These are phyloP conservation scores for Heliconius ismenius DNA, from an alignment of 2,888 invertebrate species.

Conservation along the genomic window DNA sequence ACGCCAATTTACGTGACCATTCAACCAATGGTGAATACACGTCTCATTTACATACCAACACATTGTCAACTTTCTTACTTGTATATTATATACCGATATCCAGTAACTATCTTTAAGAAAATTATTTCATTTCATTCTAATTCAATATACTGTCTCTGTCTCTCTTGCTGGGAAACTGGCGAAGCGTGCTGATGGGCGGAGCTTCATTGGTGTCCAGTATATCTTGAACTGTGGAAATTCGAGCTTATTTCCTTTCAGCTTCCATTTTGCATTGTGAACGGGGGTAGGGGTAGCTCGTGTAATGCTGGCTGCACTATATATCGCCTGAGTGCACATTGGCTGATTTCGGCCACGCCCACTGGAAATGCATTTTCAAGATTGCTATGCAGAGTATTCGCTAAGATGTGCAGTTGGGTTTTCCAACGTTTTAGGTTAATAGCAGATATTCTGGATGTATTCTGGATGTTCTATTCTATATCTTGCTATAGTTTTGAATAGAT, in stretches of 20 bases:
- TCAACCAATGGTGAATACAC: conserved; percentile 70
- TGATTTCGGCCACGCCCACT: conserved; percentile 77
- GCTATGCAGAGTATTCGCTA: conserved; percentile 72
- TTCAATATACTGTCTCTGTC: conserved; percentile 61
- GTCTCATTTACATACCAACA: conserved; percentile 73
- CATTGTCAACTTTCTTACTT: conserved; percentile 65
- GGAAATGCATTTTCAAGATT: conserved; percentile 81
- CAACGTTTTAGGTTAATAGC: conserved; percentile 65
- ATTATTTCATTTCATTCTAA: conserved; percentile 66
- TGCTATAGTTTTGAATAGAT: conserved; percentile 49
- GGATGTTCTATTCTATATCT: conserved; percentile 51
- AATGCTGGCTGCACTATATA: conserved; percentile 70
- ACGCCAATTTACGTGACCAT: conserved; percentile 63
- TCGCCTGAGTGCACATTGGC: conserved; percentile 82
- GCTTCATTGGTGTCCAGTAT: conserved; percentile 57
- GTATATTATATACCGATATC: conserved; percentile 70
- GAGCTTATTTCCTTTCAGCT: conserved; percentile 52
- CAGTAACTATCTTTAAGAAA: conserved; percentile 80
- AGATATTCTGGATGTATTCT: conserved; percentile 41
- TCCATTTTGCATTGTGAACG: conserved; percentile 50
- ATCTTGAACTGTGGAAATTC: conserved; percentile 62
- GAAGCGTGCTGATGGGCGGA: conserved; percentile 77
- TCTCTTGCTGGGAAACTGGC: conserved; percentile 61
- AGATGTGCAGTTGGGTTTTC: conserved; percentile 61
- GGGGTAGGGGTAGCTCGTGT: conserved; percentile 53